These are phyloP conservation scores for Tholera decimalis DNA, from an alignment of 2,888 invertebrate genomes.

Conservation along the genomic window DNA sequence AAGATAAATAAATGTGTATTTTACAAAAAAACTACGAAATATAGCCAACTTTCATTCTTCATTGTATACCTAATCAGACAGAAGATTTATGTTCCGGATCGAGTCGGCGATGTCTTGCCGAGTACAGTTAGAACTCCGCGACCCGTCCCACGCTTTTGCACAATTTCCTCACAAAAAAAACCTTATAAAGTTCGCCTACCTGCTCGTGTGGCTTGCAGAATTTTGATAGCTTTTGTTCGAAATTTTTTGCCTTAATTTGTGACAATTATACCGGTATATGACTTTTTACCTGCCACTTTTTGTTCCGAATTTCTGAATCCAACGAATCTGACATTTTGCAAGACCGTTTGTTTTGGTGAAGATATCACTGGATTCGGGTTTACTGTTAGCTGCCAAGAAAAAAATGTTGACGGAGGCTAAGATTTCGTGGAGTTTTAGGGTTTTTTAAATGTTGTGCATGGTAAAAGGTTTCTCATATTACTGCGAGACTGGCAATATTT, in stretches of 20 bases:
- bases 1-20: slow-evolving; percentile 29
- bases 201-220: slow-evolving; percentile 92
- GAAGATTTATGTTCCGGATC: slow-evolving; percentile 77
- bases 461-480: slow-evolving; percentile 62
- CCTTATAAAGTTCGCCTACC: slow-evolving; percentile 87
- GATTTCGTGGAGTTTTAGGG: slow-evolving; percentile 53
- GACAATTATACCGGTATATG: slow-evolving; percentile 91
- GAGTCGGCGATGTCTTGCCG: slow-evolving; percentile 73
- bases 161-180: slow-evolving; percentile 82
- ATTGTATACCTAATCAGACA: slow-evolving; percentile 68
- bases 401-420: slow-evolving; percentile 67
- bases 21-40: slow-evolving; percentile 49
- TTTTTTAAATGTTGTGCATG: slow-evolving; percentile 52
- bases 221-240: slow-evolving; percentile 90
- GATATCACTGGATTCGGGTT: slow-evolving; percentile 76
- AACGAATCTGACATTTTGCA: slow-evolving; percentile 85
- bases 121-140: slow-evolving; percentile 85
- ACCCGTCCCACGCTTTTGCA: slow-evolving; percentile 90
- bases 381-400: slow-evolving; percentile 78
- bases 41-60: slow-evolving; percentile 55
- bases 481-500: slow-evolving; percentile 40
- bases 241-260: slow-evolving; percentile 91
- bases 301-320: slow-evolving; percentile 76
- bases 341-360: slow-evolving; percentile 86
- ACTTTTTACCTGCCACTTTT: slow-evolving; percentile 90